Conservation (phyloP, 1,140 invertebrate species). For the Drosophila nikananu region DNA sequence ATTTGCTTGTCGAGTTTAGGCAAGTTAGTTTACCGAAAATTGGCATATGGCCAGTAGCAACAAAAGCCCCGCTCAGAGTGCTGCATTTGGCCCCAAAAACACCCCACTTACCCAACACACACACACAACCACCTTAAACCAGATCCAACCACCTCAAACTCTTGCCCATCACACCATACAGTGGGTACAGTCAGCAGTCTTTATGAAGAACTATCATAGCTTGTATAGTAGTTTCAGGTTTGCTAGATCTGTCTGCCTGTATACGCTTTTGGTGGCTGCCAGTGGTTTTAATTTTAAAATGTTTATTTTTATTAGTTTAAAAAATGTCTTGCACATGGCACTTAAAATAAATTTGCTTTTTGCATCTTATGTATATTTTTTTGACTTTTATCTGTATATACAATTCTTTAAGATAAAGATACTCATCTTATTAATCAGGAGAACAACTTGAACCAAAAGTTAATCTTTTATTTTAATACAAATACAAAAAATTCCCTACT, state of each 20-base stretch:
- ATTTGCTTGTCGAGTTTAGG: conserved; percentile 84
- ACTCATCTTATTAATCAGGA: neutral
- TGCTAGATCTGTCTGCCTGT: too few species aligned
- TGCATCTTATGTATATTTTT: neutral
- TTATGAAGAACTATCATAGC: neutral
- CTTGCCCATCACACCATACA: neutral
- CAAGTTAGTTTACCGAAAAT: conserved; percentile 84
- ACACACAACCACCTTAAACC: neutral
- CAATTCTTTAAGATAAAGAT: neutral
- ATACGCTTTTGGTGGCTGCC: too few species aligned
- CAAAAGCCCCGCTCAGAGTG: conserved; percentile 55
- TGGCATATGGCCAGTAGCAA: conserved; percentile 84
- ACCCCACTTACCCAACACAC: conserved; percentile 8
- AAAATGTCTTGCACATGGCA: neutral
- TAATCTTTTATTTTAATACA: neutral
- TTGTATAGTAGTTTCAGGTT: neutral
- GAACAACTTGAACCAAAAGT: neutral
- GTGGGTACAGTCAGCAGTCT: neutral
- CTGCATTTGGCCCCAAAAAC: conserved; percentile 38
- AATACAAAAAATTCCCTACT: neutral
- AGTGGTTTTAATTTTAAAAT: neutral
- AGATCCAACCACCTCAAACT: conserved; percentile 6
- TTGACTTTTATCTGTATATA: neutral
- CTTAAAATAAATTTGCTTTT: neutral
- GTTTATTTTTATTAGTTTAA: too few species aligned